phyloP scores from a whole-genome alignment of 2,113 vertebrate species.

The Hippocampus abdominalis region DNA sequence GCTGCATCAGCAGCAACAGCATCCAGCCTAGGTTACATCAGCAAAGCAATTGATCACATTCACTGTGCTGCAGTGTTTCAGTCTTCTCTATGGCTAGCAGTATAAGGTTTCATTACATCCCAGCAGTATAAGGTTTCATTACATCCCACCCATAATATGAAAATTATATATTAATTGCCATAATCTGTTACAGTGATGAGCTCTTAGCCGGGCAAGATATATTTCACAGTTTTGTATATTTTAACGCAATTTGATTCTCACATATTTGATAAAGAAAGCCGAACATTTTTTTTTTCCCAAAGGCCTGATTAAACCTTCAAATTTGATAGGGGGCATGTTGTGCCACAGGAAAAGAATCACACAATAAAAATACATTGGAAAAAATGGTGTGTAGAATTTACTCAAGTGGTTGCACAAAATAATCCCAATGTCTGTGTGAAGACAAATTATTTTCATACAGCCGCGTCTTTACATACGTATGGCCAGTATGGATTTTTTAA shows the following conservation, averaged over 20 bases:
- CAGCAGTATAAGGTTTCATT: no score
- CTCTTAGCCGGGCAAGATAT: no score
- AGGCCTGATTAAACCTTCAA: no score
- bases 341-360: no score
- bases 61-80: conserved; percentile 25
- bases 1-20: conserved; percentile 16
- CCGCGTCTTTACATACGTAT: not conserved
- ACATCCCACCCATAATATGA: not conserved
- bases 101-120: not conserved
- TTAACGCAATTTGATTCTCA: no score
- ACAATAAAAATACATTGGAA: no score
- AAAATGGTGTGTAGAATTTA: no score
- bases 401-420: no score
- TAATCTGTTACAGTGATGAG: not conserved
- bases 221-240: no score
- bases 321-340: no score
- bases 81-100: conserved; percentile 7
- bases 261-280: no score
- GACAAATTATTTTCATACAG: not conserved
- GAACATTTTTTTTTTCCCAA: no score
- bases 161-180: not conserved
- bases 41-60: conserved; percentile 59
- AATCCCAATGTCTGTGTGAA: not conserved
- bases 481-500: not conserved
- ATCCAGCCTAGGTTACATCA: conserved; percentile 54